Evolutionary conservation across 2,888 invertebrate genomes (phyloP).

Genomic region (Drosophila algonquin): DNA sequence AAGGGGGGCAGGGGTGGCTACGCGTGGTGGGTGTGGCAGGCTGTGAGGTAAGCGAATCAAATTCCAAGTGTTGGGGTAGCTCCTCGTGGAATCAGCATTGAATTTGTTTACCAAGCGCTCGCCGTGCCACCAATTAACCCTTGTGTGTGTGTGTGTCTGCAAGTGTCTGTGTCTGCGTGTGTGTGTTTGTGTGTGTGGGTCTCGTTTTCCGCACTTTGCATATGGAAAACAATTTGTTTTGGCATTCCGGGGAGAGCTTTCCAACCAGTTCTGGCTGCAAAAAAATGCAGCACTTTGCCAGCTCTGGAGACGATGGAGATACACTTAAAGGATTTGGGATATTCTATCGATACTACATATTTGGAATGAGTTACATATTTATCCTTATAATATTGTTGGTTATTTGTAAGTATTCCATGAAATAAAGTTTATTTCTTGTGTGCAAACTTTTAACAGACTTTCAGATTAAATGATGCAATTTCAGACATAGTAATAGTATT

Average conservation of each 20-base stretch:
- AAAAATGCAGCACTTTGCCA: not conserved
- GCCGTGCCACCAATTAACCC: constrained; percentile 68
- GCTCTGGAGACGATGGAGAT: not conserved
- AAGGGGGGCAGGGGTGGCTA: not conserved
- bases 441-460: too few relatives aligned
- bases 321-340: not conserved
- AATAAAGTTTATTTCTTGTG: too few relatives aligned
- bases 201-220: constrained; percentile 37
- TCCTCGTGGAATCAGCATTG: constrained; percentile 56
- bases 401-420: too few relatives aligned
- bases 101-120: constrained; percentile 59
- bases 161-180: constrained; percentile 18
- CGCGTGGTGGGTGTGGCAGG: constrained; percentile 28
- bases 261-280: constrained; percentile 5
- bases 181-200: constrained; percentile 22
- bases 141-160: constrained; percentile 30
- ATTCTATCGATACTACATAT: too few relatives aligned
- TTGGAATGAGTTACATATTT: too few relatives aligned
- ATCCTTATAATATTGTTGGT: too few relatives aligned
- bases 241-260: constrained; percentile 50
- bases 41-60: constrained; percentile 35
- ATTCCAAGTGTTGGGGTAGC: constrained; percentile 29
- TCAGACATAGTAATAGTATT: too few relatives aligned
- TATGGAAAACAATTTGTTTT: constrained; percentile 67
- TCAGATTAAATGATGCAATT: too few relatives aligned